Conservation (phyloP, 1,140 invertebrate genomes). For the Leptopilina boulardi region DNA sequence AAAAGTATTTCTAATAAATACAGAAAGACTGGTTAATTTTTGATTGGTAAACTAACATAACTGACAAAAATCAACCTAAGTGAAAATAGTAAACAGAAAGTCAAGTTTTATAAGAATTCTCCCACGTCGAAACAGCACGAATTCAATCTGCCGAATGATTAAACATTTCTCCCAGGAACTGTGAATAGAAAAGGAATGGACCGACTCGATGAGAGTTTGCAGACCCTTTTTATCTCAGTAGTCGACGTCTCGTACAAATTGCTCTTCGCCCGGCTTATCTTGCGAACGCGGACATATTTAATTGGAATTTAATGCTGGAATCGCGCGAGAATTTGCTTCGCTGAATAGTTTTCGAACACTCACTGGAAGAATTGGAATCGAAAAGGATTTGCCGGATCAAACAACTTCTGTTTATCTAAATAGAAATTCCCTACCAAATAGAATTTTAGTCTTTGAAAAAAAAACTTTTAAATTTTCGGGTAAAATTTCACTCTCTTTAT, state of each 20-base stretch:
- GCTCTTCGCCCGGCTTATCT: slow-evolving; percentile 10
- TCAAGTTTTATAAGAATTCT: not conserved
- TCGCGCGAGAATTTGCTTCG: not conserved
- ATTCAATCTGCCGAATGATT: slow-evolving; percentile 20
- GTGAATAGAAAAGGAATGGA: slow-evolving; percentile 9
- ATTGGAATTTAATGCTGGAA: slow-evolving; percentile 17
- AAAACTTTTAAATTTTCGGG: no score
- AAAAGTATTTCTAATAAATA: no score
- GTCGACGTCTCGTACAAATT: not conserved
- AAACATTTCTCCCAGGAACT: slow-evolving; percentile 14
- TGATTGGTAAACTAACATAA: no score
- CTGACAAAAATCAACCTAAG: not conserved
- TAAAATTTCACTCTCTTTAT: no score
- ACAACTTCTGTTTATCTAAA: no score
- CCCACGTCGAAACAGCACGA: not conserved
- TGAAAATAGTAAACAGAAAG: not conserved
- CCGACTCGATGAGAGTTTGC: slow-evolving; percentile 2
- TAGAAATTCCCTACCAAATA: no score
- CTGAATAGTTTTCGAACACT: slow-evolving; percentile 1
- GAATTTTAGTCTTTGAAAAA: no score
- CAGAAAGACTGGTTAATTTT: no score
- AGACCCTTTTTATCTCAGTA: slow-evolving; percentile 15
- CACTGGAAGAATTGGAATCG: not conserved
- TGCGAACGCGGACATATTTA: slow-evolving; percentile 7
- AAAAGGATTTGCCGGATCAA: slow-evolving; percentile 5